Percentiles rank a stretch among this genome's conserved stretches.
phyloP scores from a whole-genome alignment of 2,113 vertebrate genomes.

The Gasterosteus nipponicus region DNA sequence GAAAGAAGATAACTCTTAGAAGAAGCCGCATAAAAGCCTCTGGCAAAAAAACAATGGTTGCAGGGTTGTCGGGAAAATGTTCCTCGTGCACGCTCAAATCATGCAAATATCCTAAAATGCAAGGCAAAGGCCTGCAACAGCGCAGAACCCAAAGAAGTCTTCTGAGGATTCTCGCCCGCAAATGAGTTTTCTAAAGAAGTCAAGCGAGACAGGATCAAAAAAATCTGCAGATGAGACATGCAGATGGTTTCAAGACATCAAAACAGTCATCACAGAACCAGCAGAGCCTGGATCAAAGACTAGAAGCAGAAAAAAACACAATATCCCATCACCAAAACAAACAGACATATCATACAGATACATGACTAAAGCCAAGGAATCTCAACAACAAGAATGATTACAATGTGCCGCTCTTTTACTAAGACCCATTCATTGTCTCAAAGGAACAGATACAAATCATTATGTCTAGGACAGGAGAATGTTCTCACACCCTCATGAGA shows the following conservation, averaged over 20 bases:
- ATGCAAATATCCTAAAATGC: constrained; percentile 4
- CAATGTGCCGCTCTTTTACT: too few relatives aligned
- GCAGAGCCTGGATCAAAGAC: neutral
- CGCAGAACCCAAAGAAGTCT: neutral
- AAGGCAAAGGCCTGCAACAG: neutral
- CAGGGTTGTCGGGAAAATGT: neutral
- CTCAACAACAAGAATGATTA: constrained; percentile 7
- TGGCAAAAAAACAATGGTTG: constrained; percentile 5
- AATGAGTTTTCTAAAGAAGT: neutral
- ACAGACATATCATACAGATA: neutral
- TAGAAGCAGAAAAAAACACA: neutral
- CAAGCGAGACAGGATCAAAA: neutral
- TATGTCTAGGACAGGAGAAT: constrained; percentile 9
- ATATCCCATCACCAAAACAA: neutral
- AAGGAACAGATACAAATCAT: neutral
- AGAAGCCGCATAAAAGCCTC: neutral
- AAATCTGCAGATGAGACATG: neutral
- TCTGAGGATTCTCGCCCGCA: constrained; percentile 1
- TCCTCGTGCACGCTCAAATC: constrained; percentile 3
- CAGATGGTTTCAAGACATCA: neutral
- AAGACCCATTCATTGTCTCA: neutral
- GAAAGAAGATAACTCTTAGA: constrained; percentile 8
- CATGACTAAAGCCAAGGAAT: neutral
- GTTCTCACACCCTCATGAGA: constrained; percentile 5
- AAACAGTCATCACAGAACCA: neutral